Conservation (phyloP, 2,888 invertebrate genomes). For the Pyrgus malvae region DNA sequence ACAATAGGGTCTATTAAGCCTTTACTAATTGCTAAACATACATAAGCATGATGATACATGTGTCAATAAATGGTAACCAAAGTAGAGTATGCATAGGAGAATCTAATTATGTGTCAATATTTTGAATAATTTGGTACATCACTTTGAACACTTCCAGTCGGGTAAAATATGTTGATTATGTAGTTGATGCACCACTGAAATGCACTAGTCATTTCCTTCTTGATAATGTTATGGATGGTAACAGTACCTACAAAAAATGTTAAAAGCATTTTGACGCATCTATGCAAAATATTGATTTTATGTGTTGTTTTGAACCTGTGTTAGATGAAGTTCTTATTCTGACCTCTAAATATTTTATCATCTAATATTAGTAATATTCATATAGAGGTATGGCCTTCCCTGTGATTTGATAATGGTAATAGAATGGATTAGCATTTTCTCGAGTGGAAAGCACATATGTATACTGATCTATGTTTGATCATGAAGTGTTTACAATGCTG, state of each 20-base stretch:
- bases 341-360: not conserved
- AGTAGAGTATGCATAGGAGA: not conserved
- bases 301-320: too few relatives aligned
- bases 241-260: constrained; percentile 20
- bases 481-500: not conserved
- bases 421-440: too few relatives aligned
- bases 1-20: not conserved
- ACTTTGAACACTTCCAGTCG: constrained; percentile 49
- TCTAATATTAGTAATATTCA: not conserved
- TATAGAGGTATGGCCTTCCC: too few relatives aligned
- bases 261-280: not conserved
- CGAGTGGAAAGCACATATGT: too few relatives aligned
- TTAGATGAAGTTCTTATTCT: not conserved
- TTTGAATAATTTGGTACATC: constrained; percentile 41
- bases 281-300: not conserved
- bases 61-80: not conserved
- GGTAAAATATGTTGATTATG: constrained; percentile 45
- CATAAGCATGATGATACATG: not conserved
- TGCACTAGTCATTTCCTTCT: constrained; percentile 52
- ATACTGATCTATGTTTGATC: too few relatives aligned
- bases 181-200: constrained; percentile 55
- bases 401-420: too few relatives aligned
- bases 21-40: not conserved
- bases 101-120: constrained; percentile 9
- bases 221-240: constrained; percentile 16